Evolutionary conservation across 1,140 invertebrate species (phyloP), one percentile per base, ranked within the genome.

Genomic region (Panonychus citri): DNA sequence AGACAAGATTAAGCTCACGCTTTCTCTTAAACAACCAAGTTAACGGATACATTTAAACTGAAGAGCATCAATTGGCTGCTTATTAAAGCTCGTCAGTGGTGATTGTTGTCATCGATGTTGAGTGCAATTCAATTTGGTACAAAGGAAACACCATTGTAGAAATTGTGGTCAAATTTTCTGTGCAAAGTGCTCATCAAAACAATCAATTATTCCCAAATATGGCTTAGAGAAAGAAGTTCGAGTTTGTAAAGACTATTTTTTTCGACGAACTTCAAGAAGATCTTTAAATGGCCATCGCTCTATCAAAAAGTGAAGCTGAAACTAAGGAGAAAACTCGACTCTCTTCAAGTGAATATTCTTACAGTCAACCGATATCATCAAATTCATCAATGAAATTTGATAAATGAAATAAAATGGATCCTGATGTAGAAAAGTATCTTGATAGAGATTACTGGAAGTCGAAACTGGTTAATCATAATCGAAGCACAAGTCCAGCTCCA

Each of bases 181-280:
- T 71, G 74, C 73, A 46, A 87, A 88, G 59, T 98, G 94, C 69
- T 88, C 87, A 10, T 78, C 78, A 21, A 90, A 91, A 69, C 78
- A 73, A 49, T 85, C 82, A 19, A 85, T 86, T 19, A 74, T 99
- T 61, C 95, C 95, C 3, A 93, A 93, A 68, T 96, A 87, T 76
- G 94, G 94, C n/a, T 93, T 98, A 68, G 95, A 99, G 68, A 95
- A 93, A 70, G 89, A 95, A 74, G 94, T 95, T 3, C 75, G 94
- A 60, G 90, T 98, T 2, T 99, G 95, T 72, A 90, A 97, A 68
- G 78, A 85, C 21, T 99, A 94, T n/a, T n/a, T n/a, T n/a, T 69
- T 96, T 76, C 69, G 85, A 89, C 64, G 89, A 96, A 69, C 71
- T 97, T 5, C 81, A 85, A 66, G 94, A 98, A 70, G 91, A 98